Evolutionary conservation across 1,140 invertebrate genomes (phyloP).

Genomic region (Brachionus plicatilis): DNA sequence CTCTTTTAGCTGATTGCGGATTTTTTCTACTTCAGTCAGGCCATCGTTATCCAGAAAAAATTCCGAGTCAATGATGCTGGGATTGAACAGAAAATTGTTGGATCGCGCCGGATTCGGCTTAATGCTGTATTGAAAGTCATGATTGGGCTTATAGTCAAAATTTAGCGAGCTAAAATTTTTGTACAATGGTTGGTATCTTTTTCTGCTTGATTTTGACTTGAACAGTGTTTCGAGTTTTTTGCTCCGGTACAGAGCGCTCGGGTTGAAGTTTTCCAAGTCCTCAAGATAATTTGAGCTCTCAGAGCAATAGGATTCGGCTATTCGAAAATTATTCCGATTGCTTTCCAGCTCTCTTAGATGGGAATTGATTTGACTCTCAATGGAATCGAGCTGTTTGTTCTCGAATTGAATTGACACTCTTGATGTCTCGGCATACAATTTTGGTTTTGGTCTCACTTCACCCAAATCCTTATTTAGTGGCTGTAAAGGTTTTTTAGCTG

Average conservation of each 20-base stretch:
- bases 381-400: neutral
- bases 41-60: slow-evolving; percentile 19
- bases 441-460: neutral
- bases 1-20: slow-evolving; percentile 7
- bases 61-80: neutral
- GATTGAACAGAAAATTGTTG: slow-evolving; percentile 6
- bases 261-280: slow-evolving; percentile 9
- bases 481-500: neutral
- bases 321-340: neutral
- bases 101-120: neutral
- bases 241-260: neutral
- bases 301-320: neutral
- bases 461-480: neutral
- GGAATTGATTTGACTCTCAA: slow-evolving; percentile 15
- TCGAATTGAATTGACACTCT: neutral
- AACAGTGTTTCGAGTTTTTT: slow-evolving; percentile 11
- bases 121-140: neutral
- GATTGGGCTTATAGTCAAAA: neutral
- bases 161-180: neutral
- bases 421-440: neutral
- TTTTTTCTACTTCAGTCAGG: slow-evolving; percentile 12
- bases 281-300: neutral
- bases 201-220: neutral
- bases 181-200: neutral
- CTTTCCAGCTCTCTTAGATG: neutral